Conservation (phyloP, 2,113 vertebrate species). For the Amblyopsis rosae region DNA sequence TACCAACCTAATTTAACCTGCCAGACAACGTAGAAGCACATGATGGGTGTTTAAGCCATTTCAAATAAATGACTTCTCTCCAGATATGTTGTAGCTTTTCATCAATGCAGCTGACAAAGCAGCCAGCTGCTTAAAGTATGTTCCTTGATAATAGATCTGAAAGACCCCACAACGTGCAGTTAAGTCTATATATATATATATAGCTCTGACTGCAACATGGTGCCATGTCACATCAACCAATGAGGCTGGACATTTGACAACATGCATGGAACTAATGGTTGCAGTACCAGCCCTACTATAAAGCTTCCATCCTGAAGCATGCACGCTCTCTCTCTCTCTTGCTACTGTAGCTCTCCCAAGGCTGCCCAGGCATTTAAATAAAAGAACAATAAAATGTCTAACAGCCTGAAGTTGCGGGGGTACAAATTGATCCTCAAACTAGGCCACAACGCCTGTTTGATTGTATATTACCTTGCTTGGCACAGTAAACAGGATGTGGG, state of each 20-base stretch:
- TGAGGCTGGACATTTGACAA: slow-evolving; percentile 9
- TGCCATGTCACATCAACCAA: slow-evolving; percentile 1
- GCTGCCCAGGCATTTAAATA: neutral
- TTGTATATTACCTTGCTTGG: slow-evolving; percentile 29
- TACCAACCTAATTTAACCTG: slow-evolving; percentile 32
- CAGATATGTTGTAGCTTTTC: neutral
- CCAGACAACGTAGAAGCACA: neutral
- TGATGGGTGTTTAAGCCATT: neutral
- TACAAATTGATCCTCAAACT: slow-evolving; percentile 7
- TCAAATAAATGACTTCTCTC: neutral
- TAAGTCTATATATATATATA: slow-evolving; percentile 34
- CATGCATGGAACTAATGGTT: slow-evolving; percentile 32
- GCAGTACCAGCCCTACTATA: slow-evolving; percentile 4
- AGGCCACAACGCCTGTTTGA: slow-evolving; percentile 4
- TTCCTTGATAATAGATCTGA: slow-evolving; percentile 22
- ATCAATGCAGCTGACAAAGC: neutral
- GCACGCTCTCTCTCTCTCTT: neutral
- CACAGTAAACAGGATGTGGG: slow-evolving; percentile 15
- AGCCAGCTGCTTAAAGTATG: neutral
- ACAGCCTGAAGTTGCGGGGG: neutral
- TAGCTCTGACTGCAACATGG: slow-evolving; percentile 21
- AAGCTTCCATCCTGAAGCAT: neutral
- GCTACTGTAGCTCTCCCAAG: neutral
- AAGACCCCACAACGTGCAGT: slow-evolving; percentile 23
- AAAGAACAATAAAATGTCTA: neutral